phyloP scores from a whole-genome alignment of 2,797 vertebrate genomes.

The Characodon lateralis region DNA sequence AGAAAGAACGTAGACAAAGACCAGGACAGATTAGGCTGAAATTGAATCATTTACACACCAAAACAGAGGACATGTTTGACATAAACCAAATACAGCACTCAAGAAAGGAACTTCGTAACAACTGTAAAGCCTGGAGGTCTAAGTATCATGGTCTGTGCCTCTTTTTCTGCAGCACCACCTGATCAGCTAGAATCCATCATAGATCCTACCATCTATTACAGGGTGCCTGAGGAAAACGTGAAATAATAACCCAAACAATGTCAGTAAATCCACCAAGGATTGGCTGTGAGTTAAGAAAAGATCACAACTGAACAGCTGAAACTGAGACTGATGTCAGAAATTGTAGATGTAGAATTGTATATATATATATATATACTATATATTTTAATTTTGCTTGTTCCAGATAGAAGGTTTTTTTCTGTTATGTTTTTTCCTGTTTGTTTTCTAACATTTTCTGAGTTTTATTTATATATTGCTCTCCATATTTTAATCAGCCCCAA shows the following conservation, averaged over 20 bases:
- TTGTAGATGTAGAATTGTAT: no score
- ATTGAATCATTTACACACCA: not conserved
- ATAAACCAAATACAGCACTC: not conserved
- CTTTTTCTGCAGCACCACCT: not conserved
- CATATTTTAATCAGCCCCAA: not conserved
- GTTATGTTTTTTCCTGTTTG: not conserved
- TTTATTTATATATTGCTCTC: not conserved
- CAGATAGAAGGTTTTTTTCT: not conserved
- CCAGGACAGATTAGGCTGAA: not conserved
- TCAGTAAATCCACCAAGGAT: not conserved
- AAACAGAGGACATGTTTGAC: not conserved
- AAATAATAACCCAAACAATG: not conserved
- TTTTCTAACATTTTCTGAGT: not conserved
- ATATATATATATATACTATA: no score
- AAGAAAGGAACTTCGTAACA: not conserved
- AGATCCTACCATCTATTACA: not conserved
- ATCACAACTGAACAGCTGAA: no score
- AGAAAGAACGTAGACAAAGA: not conserved
- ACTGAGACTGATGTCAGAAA: no score
- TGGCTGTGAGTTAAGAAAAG: not conserved
- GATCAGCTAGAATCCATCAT: not conserved
- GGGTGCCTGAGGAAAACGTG: not conserved
- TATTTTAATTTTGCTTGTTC: not conserved
- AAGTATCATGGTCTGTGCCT: not conserved
- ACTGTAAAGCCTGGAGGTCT: not conserved